phyloP scores from a whole-genome alignment of 2,113 vertebrate species.

The Charadrius vociferus region DNA sequence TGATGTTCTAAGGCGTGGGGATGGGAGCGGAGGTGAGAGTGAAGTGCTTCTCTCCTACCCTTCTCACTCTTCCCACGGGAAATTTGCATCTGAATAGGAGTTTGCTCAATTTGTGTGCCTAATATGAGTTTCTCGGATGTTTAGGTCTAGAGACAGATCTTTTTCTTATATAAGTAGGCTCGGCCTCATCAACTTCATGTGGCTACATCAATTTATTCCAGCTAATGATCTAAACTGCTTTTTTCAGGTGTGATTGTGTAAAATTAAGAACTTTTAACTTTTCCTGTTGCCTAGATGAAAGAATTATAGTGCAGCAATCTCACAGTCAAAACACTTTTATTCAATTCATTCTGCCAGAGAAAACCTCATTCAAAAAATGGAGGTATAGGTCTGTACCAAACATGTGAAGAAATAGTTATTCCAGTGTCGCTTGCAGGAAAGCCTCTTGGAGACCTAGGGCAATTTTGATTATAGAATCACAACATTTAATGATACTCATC shows the following conservation, averaged over 20 bases:
- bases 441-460: not conserved
- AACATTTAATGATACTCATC: slow-evolving; percentile 9
- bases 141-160: not conserved
- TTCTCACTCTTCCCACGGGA: not conserved
- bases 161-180: not conserved
- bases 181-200: not conserved
- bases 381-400: not conserved
- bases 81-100: not conserved
- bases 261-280: not conserved
- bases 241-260: not conserved
- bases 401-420: not conserved
- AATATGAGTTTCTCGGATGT: not conserved
- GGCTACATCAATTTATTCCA: not conserved
- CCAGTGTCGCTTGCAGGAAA: not conserved
- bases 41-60: not conserved
- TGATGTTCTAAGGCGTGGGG: rapidly evolving
- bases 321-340: not conserved
- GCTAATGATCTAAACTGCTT: not conserved
- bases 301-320: not conserved
- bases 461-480: slow-evolving; percentile 8
- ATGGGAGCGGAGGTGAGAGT: not conserved
- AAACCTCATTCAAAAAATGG: not conserved
- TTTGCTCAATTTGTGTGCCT: not conserved
- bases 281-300: not conserved
- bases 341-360: not conserved